A percentile compares a stretch with the other conserved stretches of the same genome.
phyloP scores from a whole-genome alignment of 35 echinoderm and acorn worm genomes.

The Apostichopus japonicus region DNA sequence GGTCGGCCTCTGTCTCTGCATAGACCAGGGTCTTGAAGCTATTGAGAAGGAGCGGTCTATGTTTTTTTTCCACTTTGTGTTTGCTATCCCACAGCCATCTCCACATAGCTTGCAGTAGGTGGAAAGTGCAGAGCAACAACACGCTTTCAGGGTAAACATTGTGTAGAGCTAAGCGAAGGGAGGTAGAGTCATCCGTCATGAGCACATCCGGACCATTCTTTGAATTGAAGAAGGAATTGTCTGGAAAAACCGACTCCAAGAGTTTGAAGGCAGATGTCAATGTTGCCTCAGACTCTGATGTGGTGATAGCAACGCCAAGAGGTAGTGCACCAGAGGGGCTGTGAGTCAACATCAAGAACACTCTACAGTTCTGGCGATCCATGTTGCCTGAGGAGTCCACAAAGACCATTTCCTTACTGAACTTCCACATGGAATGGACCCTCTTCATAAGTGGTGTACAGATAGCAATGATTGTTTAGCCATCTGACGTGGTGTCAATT shows the following conservation, averaged over 20 bases:
- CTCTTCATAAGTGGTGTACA: constrained; percentile 12
- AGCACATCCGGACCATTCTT: constrained; percentile 29
- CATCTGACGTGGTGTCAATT: background rate
- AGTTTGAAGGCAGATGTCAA: constrained; percentile 53
- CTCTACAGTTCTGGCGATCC: too few relatives aligned
- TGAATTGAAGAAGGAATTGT: constrained; percentile 39
- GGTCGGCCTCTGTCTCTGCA: constrained; percentile 4
- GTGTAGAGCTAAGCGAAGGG: constrained; percentile 28
- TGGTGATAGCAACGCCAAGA: constrained; percentile 57
- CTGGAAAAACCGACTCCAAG: constrained; percentile 11
- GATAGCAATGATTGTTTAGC: constrained; percentile 3
- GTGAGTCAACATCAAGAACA: constrained; percentile 57
- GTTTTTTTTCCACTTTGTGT: constrained; percentile 2
- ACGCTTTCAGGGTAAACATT: constrained; percentile 26
- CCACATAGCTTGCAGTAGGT: constrained; percentile 74
- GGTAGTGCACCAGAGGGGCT: constrained; percentile 46
- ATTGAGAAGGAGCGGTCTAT: background rate
- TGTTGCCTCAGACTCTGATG: constrained; percentile 27
- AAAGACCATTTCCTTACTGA: constrained; percentile 10
- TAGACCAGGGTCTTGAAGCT: constrained; percentile 13
- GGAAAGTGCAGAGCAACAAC: constrained; percentile 66
- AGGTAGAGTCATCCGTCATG: constrained; percentile 68
- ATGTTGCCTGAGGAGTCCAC: too few relatives aligned
- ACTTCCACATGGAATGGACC: constrained; percentile 20
- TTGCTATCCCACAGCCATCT: constrained; percentile 77